Percentiles rank a stretch among this genome's conserved stretches.
Conservation (phyloP, 2,113 vertebrate genomes). For the Falco punctatus region DNA sequence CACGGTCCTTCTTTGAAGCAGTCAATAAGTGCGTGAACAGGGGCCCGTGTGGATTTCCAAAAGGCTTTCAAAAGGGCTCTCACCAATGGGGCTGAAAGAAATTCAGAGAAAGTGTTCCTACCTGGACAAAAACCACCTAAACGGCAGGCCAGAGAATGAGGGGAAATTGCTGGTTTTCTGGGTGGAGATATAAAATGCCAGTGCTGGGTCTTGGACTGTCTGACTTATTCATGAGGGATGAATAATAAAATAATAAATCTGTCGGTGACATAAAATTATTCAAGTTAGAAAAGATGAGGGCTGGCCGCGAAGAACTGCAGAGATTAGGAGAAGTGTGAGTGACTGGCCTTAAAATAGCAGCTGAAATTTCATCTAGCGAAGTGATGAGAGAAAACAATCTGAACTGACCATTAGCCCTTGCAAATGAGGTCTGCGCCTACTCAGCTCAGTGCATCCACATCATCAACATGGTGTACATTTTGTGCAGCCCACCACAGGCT, state of each 20-base stretch:
- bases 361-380: not conserved
- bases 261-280: constrained; percentile 6
- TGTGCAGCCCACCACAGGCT: not conserved
- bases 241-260: constrained; percentile 27
- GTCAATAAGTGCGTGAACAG: not conserved
- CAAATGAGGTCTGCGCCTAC: not conserved
- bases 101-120: not conserved
- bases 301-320: not conserved
- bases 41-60: not conserved
- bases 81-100: not conserved
- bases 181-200: not conserved
- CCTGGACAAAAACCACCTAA: not conserved
- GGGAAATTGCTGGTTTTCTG: not conserved
- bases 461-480: not conserved
- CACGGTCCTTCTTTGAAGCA: not conserved
- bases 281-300: not conserved
- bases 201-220: not conserved
- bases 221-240: constrained; percentile 19
- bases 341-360: not conserved
- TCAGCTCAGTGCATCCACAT: not conserved
- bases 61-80: not conserved
- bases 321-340: not conserved
- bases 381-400: not conserved
- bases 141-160: not conserved
- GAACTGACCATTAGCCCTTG: not conserved